Conservation (phyloP, 2,888 invertebrate genomes). For the Metalampra italica region DNA sequence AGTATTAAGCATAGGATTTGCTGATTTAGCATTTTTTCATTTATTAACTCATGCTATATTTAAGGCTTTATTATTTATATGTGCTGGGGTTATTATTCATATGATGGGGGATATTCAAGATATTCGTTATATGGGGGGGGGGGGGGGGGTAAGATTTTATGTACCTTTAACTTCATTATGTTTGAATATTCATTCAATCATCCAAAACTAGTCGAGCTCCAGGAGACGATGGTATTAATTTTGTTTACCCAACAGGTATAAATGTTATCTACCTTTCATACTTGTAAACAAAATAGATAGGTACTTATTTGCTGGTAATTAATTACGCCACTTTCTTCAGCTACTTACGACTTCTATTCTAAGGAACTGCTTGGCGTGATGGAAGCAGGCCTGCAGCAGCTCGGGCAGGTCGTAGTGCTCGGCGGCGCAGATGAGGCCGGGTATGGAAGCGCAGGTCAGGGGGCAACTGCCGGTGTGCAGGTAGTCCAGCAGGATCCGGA, state of each 20-base stretch:
- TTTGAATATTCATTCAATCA: constrained; percentile 78
- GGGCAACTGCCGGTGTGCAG: constrained; percentile 96
- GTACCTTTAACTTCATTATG: constrained; percentile 74
- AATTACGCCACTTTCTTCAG: too few species aligned
- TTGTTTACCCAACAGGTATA: too few species aligned
- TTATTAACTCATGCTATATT: constrained; percentile 85
- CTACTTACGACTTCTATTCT: constrained; percentile 90
- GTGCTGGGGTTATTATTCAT: constrained; percentile 84
- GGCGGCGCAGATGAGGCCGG: constrained; percentile 95
- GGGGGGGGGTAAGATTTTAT: constrained; percentile 56
- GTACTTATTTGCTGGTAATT: too few species aligned
- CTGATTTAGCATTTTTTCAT: constrained; percentile 83
- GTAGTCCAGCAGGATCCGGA: constrained; percentile 93
- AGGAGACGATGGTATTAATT: too few species aligned
- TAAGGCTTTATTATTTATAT: constrained; percentile 86
- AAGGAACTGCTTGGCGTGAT: constrained; percentile 95
- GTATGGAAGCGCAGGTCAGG: constrained; percentile 93
- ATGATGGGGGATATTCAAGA: constrained; percentile 81
- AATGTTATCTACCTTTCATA: too few species aligned
- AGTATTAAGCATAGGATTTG: constrained; percentile 76
- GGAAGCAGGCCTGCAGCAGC: constrained; percentile 94
- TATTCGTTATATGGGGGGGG: constrained; percentile 82
- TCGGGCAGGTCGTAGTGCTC: constrained; percentile 97
- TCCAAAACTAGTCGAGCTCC: too few species aligned
- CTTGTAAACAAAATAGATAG: too few species aligned